A percentile compares a stretch with the other conserved stretches of the same genome.
These are phyloP conservation scores for Ploceus nigricollis DNA, from an alignment of 2,113 vertebrate species.

Conservation along the genomic window DNA sequence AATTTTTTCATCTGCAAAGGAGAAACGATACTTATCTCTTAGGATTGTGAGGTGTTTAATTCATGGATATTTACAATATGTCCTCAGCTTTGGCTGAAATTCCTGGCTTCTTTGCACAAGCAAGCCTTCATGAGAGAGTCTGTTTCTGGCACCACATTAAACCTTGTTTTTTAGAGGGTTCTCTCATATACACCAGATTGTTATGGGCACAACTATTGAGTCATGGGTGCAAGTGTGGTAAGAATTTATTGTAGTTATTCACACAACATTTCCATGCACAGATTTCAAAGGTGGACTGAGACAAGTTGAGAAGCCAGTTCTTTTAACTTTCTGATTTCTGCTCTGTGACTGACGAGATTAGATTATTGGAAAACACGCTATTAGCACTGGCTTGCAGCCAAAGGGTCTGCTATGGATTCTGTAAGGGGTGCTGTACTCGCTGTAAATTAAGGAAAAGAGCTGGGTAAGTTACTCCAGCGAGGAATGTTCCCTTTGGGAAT, in stretches of 20 bases:
- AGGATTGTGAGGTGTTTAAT: background rate
- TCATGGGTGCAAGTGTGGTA: constrained; percentile 4
- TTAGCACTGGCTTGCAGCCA: constrained; percentile 34
- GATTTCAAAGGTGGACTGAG: background rate
- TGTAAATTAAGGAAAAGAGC: constrained; percentile 35
- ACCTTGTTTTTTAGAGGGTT: background rate
- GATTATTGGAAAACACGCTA: constrained; percentile 51
- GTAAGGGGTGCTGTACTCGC: constrained; percentile 1
- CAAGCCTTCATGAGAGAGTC: background rate
- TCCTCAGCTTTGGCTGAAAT: constrained; percentile 11
- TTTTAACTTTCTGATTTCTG: constrained; percentile 42
- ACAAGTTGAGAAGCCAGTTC: background rate
- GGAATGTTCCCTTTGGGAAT: constrained; percentile 51
- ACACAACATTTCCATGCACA: background rate
- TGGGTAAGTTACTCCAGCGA: background rate
- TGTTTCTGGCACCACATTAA: background rate
- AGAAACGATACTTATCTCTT: background rate
- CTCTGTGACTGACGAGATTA: constrained; percentile 33
- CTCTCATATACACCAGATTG: background rate
- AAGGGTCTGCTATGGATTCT: constrained; percentile 20
- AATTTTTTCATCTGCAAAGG: background rate
- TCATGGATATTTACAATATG: background rate
- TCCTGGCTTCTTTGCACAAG: background rate
- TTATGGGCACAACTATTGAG: background rate
- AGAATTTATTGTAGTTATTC: background rate